phyloP scores from a whole-genome alignment of 2,888 invertebrate species.

The Xanthorhoe spadicearia region DNA sequence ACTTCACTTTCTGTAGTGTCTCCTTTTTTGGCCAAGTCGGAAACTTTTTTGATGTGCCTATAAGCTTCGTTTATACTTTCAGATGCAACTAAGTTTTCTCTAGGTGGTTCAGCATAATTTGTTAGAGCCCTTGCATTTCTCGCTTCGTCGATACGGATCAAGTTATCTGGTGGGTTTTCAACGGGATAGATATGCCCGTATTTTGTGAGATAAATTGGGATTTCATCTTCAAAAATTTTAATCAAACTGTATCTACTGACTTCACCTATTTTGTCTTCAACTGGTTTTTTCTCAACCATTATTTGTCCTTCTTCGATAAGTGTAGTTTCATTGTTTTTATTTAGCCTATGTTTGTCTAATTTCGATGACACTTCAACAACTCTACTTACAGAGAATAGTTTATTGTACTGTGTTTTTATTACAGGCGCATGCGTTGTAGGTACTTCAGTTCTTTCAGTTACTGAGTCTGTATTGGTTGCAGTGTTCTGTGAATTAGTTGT shows the following conservation, averaged over 20 bases:
- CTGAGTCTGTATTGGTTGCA: conserved; percentile 42
- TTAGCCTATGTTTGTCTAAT: conserved; percentile 84
- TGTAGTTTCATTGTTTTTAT: conserved; percentile 83
- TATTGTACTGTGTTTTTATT: conserved; percentile 82
- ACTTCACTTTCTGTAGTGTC: conserved; percentile 51
- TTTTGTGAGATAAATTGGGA: conserved; percentile 80
- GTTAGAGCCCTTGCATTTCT: conserved; percentile 77
- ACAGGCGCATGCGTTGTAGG: conserved; percentile 54
- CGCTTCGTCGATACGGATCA: conserved; percentile 79
- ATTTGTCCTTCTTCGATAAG: conserved; percentile 81
- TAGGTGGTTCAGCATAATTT: conserved; percentile 68
- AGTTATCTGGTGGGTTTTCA: conserved; percentile 78
- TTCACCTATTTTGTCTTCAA: conserved; percentile 87
- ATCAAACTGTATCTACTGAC: conserved; percentile 88
- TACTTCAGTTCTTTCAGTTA: conserved; percentile 48
- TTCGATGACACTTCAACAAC: conserved; percentile 88
- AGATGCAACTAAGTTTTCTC: conserved; percentile 78
- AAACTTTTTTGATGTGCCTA: conserved; percentile 66
- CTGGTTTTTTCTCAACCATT: conserved; percentile 85
- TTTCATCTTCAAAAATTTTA: conserved; percentile 87
- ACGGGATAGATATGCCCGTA: conserved; percentile 79
- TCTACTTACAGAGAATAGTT: conserved; percentile 88
- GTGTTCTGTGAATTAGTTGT: conserved; percentile 50
- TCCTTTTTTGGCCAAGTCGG: conserved; percentile 42
- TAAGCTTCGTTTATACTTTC: conserved; percentile 82